Evolutionary conservation across 2,888 invertebrate species (phyloP).

Genomic region (Ophonus ardosiacus): DNA sequence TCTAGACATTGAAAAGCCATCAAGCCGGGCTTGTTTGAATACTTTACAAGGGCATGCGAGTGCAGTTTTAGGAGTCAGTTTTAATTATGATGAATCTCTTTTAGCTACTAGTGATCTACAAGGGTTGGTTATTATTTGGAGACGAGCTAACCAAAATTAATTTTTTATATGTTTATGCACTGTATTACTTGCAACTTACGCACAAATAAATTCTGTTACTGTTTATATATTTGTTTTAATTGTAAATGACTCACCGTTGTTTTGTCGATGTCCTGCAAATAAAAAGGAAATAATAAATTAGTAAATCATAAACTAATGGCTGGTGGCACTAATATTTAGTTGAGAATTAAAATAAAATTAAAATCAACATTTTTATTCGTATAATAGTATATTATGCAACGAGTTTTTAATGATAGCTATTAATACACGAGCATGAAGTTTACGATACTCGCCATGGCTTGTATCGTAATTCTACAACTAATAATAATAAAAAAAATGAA

Average conservation of each 20-base stretch:
- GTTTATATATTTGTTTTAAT: conserved; percentile 31
- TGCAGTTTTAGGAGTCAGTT: conserved; percentile 89
- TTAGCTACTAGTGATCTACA: conserved; percentile 90
- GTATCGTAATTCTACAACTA: too few species aligned
- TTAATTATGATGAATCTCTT: conserved; percentile 92
- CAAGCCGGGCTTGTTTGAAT: conserved; percentile 78
- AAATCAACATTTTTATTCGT: too few species aligned
- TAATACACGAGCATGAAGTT: too few species aligned
- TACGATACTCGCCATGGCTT: too few species aligned
- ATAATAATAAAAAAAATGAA: too few species aligned
- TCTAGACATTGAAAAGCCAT: conserved; percentile 83
- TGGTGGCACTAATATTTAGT: too few species aligned
- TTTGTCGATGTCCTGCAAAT: too few species aligned
- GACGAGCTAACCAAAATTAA: conserved; percentile 72
- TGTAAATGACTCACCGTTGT: not conserved
- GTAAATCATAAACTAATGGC: too few species aligned
- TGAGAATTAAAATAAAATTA: too few species aligned
- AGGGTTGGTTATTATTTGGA: conserved; percentile 88
- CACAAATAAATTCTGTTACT: not conserved
- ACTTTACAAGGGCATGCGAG: conserved; percentile 86
- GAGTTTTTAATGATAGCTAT: too few species aligned
- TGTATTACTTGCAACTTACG: not conserved
- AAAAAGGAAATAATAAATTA: too few species aligned
- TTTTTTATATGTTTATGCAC: not conserved
- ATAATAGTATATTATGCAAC: too few species aligned